Evolutionary conservation across 2,888 invertebrate species (phyloP), one percentile per base, ranked within the genome.

Genomic region (Poecilus cupreus): DNA sequence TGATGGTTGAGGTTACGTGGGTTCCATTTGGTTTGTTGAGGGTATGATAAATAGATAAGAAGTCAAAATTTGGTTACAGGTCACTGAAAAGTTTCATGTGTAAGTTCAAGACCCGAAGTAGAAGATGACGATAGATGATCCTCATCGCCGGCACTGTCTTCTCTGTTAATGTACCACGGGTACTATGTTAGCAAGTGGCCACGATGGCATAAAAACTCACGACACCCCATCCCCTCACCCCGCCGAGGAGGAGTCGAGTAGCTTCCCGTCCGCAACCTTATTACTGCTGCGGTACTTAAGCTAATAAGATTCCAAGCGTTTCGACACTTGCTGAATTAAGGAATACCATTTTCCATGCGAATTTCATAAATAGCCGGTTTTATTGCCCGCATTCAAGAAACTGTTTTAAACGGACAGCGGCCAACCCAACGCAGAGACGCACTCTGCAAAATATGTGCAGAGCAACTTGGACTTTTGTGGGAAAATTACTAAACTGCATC

Each of bases 291-390:
- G 51, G 75, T 75, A 24, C 75, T 75, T 75, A 75, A 49, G 54
- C 75, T 75, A 75, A 75, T 75, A 75, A 75, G 75, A 75, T 75
- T 75, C 75, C 51, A 51, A 13, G 75, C 75, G 37, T 75, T 75
- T 75, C 75, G 75, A 75, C 75, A 75, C 75, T 75, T 32, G 26
- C 51, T 75, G 75, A 75, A 75, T 75, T 75, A 75, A 75, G 51
- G 75, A 75, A 75, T 75, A 75, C 75, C 54, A 75, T 75, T 75
- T 75, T 75, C 68, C 26, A 24, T 16, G 75, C 51, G 75, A 75
- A 75, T 75, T 75, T 75, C 75, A 75, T 75, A 75, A 75, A 75
- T 75, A 32, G 49, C 51, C 32, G 51, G 75, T 49, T 75, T 75
- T 75, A 75, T 75, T 75, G 54, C 75, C 6, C 1, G 16, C 26